Percentiles rank a stretch among this genome's conserved stretches.
These are phyloP conservation scores for Laupala kohalensis DNA, from an alignment of 1,140 invertebrate species.

Conservation along the genomic window DNA sequence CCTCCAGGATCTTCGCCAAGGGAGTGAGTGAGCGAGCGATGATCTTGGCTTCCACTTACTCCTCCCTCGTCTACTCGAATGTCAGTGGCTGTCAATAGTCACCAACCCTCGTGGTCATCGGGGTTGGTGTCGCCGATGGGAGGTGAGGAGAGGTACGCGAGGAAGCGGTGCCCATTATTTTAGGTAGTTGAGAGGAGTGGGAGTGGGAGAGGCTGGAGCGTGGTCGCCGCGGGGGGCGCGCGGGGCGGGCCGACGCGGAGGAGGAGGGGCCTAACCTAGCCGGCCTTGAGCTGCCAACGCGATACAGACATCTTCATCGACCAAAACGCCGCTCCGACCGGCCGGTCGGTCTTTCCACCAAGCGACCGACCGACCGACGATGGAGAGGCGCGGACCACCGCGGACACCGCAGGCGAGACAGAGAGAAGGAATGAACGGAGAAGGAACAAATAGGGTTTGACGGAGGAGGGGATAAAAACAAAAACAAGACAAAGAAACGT, in stretches of 20 bases:
- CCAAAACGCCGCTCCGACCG: neutral
- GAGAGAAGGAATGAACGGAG: too few relatives aligned
- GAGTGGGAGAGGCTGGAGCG: neutral
- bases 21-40: too few relatives aligned
- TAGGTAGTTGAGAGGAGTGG: constrained; percentile 3
- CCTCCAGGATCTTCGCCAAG: too few relatives aligned
- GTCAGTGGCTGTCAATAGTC: too few relatives aligned
- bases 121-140: neutral
- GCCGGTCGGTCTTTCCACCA: neutral
- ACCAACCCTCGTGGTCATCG: too few relatives aligned
- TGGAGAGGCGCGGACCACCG: too few relatives aligned
- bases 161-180: constrained; percentile 4
- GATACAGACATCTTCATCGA: constrained; percentile 8
- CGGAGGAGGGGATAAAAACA: neutral
- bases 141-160: neutral
- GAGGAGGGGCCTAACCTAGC: constrained; percentile 2
- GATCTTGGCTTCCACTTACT: too few relatives aligned
- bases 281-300: constrained; percentile 12
- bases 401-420: too few relatives aligned
- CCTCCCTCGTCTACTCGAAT: too few relatives aligned
- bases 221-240: neutral
- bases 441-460: too few relatives aligned
- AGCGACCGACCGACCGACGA: too few relatives aligned
- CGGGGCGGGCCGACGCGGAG: neutral
- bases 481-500: neutral